Evolutionary conservation across 2,888 invertebrate genomes (phyloP), one percentile per base, ranked within the genome.

Genomic region (Drosophila engyochracea): DNA sequence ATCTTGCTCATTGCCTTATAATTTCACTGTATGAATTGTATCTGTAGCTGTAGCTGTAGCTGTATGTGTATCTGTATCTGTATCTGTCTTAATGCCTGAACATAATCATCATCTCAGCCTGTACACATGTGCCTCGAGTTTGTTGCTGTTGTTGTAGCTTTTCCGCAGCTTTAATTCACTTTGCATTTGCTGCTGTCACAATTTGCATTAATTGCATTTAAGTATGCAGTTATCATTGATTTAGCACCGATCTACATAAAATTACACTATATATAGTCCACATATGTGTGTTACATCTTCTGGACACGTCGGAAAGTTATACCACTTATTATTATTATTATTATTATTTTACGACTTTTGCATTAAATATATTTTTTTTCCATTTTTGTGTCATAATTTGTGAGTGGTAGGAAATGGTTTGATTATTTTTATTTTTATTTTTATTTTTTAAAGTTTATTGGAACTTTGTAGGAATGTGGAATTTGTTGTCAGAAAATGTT

Each of bases 191-290:
- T 76, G 82, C 86, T 86, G 90, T 88, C 90, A 85, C 84, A 85
- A 88, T 88, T 88, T 89, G 90, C 88, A 88, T 88, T 88, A 88
- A 88, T 88, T 89, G 82, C 76, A 76, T 63, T 85, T 88, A 88
- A 88, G 90, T 76, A 89, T 85, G 90, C 88, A 85, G 89, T 88
- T 88, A 90, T 89, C 86, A 88, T 88, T 88, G 87, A 88, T 88
- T 88, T 89, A 88, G 90, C 87, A 89, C 90, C 90, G 81, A 88
- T 88, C 74, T 83, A 31, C 65, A 68, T 62, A 47, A 25, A 47
- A 47, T 66, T 82, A 44, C 25, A 47, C 39, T 44, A 37, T 72
- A 63, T 76, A 58, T 62, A 73, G 74, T 85, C 75, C 81, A 79
- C 57, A 57, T 41, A 60, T 58, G 58, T 67, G 55, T 72, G 57